phyloP scores from a whole-genome alignment of 2,888 invertebrate genomes.

The Sipha maydis region DNA sequence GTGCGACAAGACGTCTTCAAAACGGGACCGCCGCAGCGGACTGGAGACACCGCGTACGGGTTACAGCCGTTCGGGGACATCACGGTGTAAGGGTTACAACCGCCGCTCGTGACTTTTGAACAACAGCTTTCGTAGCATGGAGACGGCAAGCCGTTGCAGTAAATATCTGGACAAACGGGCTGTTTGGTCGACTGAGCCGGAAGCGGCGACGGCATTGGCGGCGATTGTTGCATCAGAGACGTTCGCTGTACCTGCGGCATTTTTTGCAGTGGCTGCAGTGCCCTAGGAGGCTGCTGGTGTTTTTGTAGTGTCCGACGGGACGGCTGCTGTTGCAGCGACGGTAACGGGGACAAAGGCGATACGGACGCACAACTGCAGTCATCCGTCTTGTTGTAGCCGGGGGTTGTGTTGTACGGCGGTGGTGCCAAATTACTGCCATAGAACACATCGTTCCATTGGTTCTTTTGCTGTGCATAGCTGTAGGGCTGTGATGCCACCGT shows the following conservation, averaged over 20 bases:
- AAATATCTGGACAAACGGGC: not conserved
- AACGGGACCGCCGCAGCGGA: not conserved
- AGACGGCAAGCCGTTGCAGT: conserved; percentile 62
- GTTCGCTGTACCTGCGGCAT: not conserved
- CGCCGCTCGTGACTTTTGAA: not conserved
- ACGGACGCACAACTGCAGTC: conserved; percentile 18
- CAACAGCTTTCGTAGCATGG: conserved; percentile 6
- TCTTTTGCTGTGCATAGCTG: conserved; percentile 63
- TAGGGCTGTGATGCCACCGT: conserved; percentile 57
- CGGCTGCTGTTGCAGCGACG: not conserved
- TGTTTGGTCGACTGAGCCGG: not conserved
- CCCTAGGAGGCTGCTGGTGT: not conserved
- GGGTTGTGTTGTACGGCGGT: conserved; percentile 68
- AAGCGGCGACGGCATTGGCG: not conserved
- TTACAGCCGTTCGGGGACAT: not conserved
- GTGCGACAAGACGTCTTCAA: not conserved
- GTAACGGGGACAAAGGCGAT: not conserved
- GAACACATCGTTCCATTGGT: conserved; percentile 63
- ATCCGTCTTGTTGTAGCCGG: conserved; percentile 63
- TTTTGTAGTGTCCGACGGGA: not conserved
- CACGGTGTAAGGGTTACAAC: not conserved
- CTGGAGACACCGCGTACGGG: not conserved
- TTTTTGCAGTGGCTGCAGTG: not conserved
- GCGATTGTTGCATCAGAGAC: not conserved
- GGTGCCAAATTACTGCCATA: conserved; percentile 66